phyloP scores from a whole-genome alignment of 2,113 vertebrate species.

The Egretta garzetta region DNA sequence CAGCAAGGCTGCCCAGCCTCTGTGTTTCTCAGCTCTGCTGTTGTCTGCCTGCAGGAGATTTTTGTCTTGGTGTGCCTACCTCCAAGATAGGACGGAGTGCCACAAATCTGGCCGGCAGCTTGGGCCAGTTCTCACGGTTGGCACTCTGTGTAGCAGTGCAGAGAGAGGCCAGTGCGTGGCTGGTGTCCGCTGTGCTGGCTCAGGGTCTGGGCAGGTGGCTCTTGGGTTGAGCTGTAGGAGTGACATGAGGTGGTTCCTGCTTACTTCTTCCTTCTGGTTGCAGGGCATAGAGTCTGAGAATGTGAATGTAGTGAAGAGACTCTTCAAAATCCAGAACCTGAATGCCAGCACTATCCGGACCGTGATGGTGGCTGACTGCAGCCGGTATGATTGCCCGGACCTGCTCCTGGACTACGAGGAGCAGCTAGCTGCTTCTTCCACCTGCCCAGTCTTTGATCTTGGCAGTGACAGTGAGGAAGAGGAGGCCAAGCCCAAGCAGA shows the following conservation, averaged over 20 bases:
- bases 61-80: not conserved
- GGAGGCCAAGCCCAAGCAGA: conserved; percentile 43
- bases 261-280: not conserved
- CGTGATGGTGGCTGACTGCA: conserved; percentile 95
- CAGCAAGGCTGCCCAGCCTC: not conserved
- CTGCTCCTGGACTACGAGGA: conserved; percentile 85
- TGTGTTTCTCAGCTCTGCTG: not conserved
- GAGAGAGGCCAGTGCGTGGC: rapidly evolving
- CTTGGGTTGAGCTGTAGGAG: not conserved
- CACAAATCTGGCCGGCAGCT: not conserved
- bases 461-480: conserved; percentile 80
- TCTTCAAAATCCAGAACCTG: conserved; percentile 98
- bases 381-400: conserved; percentile 86
- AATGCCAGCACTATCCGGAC: conserved; percentile 96
- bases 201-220: not conserved
- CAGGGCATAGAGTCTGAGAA: conserved; percentile 96
- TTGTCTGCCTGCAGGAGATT: not conserved
- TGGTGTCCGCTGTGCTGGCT: rapidly evolving
- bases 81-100: not conserved
- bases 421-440: conserved; percentile 65
- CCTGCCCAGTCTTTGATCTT: conserved; percentile 80
- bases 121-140: rapidly evolving
- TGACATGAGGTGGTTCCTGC: not conserved
- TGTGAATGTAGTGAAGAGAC: conserved; percentile 93
- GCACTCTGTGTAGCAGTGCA: rapidly evolving